Evolutionary conservation across 2,797 vertebrate genomes (phyloP).

Genomic region (Microchirus variegatus): DNA sequence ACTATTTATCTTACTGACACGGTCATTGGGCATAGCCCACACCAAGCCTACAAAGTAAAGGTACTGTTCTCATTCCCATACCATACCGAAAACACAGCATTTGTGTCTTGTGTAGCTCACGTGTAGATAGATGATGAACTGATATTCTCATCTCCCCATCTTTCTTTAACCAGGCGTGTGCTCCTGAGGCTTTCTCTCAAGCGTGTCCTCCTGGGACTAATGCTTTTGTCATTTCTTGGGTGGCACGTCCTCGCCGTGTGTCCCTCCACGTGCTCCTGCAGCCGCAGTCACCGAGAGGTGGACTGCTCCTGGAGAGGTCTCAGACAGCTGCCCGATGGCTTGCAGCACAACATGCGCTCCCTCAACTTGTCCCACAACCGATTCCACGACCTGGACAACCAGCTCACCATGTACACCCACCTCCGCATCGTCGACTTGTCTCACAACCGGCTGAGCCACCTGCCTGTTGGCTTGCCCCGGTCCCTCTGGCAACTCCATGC

Average conservation of each 20-base stretch:
- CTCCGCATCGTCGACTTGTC: constrained; percentile 92
- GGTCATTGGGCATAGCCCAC: too few species aligned
- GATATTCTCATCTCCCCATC: constrained; percentile 36
- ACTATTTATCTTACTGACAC: too few species aligned
- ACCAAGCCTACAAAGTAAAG: too few species aligned
- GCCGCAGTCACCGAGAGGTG: constrained; percentile 87
- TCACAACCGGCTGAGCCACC: constrained; percentile 86
- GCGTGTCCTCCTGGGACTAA: constrained; percentile 68
- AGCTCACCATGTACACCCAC: constrained; percentile 87
- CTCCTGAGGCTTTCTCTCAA: constrained; percentile 53
- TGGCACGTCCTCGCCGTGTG: constrained; percentile 82
- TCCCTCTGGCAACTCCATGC: constrained; percentile 93
- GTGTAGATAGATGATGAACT: too few species aligned
- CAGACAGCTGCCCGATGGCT: constrained; percentile 85
- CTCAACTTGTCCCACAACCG: constrained; percentile 94
- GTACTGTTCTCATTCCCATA: too few species aligned
- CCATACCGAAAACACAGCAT: too few species aligned
- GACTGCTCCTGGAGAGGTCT: constrained; percentile 93
- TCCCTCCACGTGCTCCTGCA: constrained; percentile 88
- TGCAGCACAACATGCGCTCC: constrained; percentile 90
- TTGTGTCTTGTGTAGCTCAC: too few species aligned
- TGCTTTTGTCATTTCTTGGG: constrained; percentile 77
- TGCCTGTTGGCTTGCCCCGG: constrained; percentile 88
- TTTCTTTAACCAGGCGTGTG: constrained; percentile 59
- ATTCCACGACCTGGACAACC: constrained; percentile 86